Conservation (phyloP, 2,113 vertebrate species). For the Mixornis gularis region DNA sequence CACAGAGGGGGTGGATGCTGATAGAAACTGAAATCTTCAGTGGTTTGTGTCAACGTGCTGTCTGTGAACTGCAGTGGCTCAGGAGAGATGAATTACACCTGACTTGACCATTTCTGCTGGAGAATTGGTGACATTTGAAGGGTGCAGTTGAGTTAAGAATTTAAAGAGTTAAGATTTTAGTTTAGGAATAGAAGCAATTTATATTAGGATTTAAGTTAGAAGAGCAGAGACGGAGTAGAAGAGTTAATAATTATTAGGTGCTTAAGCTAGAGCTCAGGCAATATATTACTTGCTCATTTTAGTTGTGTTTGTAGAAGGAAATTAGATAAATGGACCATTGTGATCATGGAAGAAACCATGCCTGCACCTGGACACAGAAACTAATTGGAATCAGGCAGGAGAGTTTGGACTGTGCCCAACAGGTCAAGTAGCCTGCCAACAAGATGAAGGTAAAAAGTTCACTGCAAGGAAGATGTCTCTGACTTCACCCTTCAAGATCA, state of each 20-base stretch:
- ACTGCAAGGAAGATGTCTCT: neutral
- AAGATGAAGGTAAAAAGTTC: neutral
- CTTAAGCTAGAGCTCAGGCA: neutral
- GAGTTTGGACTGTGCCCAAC: neutral
- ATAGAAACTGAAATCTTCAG: neutral
- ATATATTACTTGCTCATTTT: neutral
- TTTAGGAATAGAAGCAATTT: neutral
- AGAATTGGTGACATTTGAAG: neutral
- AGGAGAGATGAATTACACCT: neutral
- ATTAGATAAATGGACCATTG: neutral
- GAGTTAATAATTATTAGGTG: neutral
- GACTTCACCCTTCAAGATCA: neutral
- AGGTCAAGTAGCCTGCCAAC: neutral
- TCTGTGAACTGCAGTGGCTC: neutral
- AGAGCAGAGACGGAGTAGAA: neutral
- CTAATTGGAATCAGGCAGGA: neutral
- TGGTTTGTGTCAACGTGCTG: neutral
- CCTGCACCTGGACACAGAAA: neutral
- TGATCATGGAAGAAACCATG: neutral
- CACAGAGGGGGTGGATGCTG: neutral
- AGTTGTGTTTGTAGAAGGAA: neutral
- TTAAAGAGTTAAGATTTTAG: neutral
- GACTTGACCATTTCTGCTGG: neutral
- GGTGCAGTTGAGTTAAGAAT: neutral
- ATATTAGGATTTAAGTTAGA: neutral